Conservation (phyloP, 1,140 invertebrate genomes). For the Zaprionus nigranus region DNA sequence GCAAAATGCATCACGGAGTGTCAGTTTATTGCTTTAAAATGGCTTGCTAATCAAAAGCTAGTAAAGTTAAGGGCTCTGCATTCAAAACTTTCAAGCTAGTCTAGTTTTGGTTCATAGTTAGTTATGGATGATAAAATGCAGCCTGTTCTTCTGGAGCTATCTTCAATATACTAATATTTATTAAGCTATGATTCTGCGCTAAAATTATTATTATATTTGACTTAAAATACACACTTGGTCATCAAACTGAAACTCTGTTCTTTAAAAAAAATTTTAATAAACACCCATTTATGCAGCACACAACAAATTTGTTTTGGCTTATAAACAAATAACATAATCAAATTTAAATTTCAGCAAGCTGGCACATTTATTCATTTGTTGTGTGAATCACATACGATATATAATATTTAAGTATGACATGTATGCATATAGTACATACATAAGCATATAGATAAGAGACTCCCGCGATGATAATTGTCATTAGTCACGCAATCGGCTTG, state of each 20-base stretch:
- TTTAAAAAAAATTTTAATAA: background rate
- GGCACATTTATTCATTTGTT: background rate
- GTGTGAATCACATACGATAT: background rate
- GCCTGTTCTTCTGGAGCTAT: too few species aligned
- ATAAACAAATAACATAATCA: background rate
- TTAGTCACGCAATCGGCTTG: background rate
- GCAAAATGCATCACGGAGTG: background rate
- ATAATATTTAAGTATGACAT: background rate
- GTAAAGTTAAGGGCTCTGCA: background rate
- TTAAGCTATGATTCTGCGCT: too few species aligned
- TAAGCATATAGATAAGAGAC: background rate
- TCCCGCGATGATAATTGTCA: background rate
- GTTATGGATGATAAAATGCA: too few species aligned
- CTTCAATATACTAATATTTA: too few species aligned
- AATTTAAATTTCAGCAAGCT: background rate
- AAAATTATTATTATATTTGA: too few species aligned
- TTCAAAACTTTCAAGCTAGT: too few species aligned
- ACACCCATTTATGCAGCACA: background rate
- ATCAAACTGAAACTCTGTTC: background rate
- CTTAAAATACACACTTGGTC: too few species aligned
- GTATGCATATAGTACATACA: background rate
- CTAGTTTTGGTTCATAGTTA: too few species aligned
- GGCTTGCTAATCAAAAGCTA: background rate
- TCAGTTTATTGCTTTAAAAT: background rate
- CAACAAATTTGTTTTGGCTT: constrained; percentile 1